Base-by-base conservation (phyloP, 2,113 vertebrate genomes). In the Vimba vimba region DNA sequence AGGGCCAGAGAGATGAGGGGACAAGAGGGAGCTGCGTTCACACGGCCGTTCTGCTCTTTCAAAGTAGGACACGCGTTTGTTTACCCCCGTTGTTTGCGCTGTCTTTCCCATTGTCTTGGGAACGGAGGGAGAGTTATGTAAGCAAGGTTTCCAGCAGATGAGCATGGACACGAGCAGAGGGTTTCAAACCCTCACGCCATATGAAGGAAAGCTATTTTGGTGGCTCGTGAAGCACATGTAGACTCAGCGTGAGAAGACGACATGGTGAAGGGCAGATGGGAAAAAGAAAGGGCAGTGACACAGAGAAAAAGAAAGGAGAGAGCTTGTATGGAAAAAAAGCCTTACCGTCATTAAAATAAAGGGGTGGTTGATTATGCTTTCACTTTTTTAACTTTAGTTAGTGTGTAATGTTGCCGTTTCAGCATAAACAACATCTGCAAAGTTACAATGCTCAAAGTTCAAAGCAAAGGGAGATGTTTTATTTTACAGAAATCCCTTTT, bases 201-300 rank as follows among this genome's bases (percentile, higher is more conserved):
- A 69, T n/a, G 80, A 69, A 82, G 45, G 19, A 15, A 82, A 69
- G 64, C 64, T 82, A 82, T 82, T 82, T 82, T 52, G 62, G 80
- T 69, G 66, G 30, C 68, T 59, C 7, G 7, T 5, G 7, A 55
- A 57, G 66, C 25, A 71, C 66, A 39, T 30, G 2, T 45, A 71
- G 66, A 59, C 68, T 73, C 62, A 57, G 52, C 68, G 15, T 39
- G 81, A 83, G 50, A 83, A 73, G 68, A 73, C 23, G 23, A 59
- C 66, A 5, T 43, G 47, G 81, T 19, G 81, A 33, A 66, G 33
- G 33, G 27, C 66, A 83, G 81, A 83, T 73, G 50, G 50, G 43
- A 10, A 43, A 43, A 43, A 43, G 43, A 43, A 43, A 43, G 43
- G 43, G 50, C 50, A 71, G 64, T n/a, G 80, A 36, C 19, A 36